Evolutionary conservation across 2,888 invertebrate genomes (phyloP).

Genomic region (Platycheirus rosarum): DNA sequence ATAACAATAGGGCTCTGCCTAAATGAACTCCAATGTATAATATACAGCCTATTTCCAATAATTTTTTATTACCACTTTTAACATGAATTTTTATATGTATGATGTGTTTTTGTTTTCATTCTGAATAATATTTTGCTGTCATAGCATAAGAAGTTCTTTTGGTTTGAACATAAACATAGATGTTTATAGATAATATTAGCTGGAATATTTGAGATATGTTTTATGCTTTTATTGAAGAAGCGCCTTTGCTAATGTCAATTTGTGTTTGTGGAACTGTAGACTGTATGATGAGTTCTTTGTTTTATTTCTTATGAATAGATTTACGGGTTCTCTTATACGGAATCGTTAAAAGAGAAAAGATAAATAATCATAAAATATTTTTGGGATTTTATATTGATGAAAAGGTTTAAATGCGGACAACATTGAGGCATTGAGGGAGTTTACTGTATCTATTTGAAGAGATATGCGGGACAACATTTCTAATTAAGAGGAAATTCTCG

Average conservation of each 20-base stretch:
- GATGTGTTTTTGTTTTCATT: constrained; percentile 35
- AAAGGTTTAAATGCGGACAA: no score
- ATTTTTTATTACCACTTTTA: constrained; percentile 32
- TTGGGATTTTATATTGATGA: neutral
- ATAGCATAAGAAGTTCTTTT: neutral
- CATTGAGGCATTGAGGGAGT: no score
- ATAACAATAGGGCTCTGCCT: constrained; percentile 33
- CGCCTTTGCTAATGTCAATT: neutral
- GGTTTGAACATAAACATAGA: constrained; percentile 39
- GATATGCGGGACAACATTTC: no score
- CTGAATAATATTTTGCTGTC: constrained; percentile 13
- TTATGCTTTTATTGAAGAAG: neutral
- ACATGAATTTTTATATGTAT: constrained; percentile 34
- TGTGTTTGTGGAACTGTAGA: neutral
- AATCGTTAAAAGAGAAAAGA: neutral
- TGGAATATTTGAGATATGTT: neutral
- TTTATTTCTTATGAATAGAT: neutral
- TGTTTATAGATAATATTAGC: constrained; percentile 35
- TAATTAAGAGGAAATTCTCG: no score
- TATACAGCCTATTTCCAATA: constrained; percentile 37
- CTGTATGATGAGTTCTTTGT: neutral
- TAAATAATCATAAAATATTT: neutral
- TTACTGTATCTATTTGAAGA: neutral
- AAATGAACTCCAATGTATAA: constrained; percentile 26
- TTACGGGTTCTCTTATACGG: neutral